These are phyloP conservation scores for Eubucco bourcierii DNA, from an alignment of 2,113 vertebrate species.

Conservation along the genomic window DNA sequence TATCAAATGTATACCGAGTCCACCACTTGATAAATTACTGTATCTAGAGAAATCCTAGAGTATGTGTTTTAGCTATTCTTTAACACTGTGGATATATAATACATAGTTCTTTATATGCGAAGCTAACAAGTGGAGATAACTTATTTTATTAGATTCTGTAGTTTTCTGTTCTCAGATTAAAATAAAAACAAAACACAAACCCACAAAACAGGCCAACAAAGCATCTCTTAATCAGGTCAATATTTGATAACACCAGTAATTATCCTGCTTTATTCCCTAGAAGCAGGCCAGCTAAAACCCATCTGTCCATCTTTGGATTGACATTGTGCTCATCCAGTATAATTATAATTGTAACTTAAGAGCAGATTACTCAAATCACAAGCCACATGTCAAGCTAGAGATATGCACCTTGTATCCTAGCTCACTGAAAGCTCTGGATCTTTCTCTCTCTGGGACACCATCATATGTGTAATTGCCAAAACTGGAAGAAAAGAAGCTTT, in stretches of 20 bases:
- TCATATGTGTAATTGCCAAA: slow-evolving; percentile 31
- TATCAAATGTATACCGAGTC: background rate
- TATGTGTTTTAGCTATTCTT: background rate
- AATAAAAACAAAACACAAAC: background rate
- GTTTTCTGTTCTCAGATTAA: background rate
- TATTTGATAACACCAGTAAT: slow-evolving; percentile 40
- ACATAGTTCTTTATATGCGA: background rate
- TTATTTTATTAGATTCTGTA: background rate
- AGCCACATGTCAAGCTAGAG: background rate
- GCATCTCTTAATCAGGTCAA: slow-evolving; percentile 18
- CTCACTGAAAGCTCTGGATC: background rate
- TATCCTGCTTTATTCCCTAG: slow-evolving; percentile 42
- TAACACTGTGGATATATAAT: background rate
- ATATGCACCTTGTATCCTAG: background rate
- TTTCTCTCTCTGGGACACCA: background rate
- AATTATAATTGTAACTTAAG: slow-evolving; percentile 66
- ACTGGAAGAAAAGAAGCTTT: slow-evolving; percentile 35
- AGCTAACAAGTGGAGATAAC: background rate
- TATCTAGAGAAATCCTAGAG: background rate
- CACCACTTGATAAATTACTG: background rate
- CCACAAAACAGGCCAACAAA: background rate
- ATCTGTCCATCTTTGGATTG: slow-evolving; percentile 49
- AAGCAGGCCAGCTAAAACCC: slow-evolving; percentile 45
- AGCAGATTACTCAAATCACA: slow-evolving; percentile 54
- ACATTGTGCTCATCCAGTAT: slow-evolving; percentile 23